A percentile compares a stretch with the other conserved stretches of the same genome.
These are phyloP conservation scores for Agrotis segetum DNA, from an alignment of 2,888 invertebrate genomes.

Conservation along the genomic window DNA sequence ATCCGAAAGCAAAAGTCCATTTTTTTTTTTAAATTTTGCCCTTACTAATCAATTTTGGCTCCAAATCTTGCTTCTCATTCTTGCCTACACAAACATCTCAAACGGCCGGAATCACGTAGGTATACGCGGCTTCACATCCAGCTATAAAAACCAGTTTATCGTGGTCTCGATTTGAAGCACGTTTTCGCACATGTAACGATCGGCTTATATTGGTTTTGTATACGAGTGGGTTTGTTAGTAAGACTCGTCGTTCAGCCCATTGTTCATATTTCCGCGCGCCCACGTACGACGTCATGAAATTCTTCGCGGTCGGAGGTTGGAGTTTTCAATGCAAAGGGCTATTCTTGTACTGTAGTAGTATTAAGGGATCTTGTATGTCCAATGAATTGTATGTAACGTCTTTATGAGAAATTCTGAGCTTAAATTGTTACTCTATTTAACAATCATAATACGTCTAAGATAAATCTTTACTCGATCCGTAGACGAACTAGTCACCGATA, in stretches of 20 bases:
- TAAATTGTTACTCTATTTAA: background rate
- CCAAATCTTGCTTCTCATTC: background rate
- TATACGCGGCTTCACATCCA: too few relatives aligned
- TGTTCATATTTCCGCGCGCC: slow-evolving; percentile 35
- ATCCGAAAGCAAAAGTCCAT: too few relatives aligned
- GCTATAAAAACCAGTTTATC: too few relatives aligned
- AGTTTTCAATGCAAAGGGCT: slow-evolving; percentile 13
- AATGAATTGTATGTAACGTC: background rate
- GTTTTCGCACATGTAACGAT: too few relatives aligned
- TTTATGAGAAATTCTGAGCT: background rate
- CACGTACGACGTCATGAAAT: slow-evolving; percentile 39
- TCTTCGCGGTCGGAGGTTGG: slow-evolving; percentile 10
- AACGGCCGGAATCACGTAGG: slow-evolving; percentile 1
- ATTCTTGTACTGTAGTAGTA: slow-evolving; percentile 9
- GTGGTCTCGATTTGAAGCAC: too few relatives aligned
- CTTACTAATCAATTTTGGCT: too few relatives aligned
- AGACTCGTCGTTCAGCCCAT: slow-evolving; percentile 13
- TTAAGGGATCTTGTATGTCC: background rate
- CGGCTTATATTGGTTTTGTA: too few relatives aligned
- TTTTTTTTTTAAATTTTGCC: too few relatives aligned
- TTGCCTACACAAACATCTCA: slow-evolving; percentile 22
- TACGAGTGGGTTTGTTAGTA: slow-evolving; percentile 36
- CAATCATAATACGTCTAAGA: too few relatives aligned
- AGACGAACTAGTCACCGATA: too few relatives aligned
- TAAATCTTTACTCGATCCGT: too few relatives aligned